Conservation (phyloP, 1,140 invertebrate species). For the Fopius arisanus region DNA sequence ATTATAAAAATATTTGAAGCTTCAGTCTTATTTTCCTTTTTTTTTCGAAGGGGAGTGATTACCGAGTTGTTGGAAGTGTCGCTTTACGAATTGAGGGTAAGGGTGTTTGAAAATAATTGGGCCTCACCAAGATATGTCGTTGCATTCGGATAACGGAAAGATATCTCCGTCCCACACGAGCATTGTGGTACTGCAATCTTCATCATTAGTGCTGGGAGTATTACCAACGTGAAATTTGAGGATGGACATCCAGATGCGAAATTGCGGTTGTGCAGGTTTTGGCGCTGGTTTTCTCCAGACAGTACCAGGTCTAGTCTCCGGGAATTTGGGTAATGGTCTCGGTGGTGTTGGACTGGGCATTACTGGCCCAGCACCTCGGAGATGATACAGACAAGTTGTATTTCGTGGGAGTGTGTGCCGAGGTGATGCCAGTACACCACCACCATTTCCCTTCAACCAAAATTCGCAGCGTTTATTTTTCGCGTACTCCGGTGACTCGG, state of each 20-base stretch:
- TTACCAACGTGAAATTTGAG: conserved; percentile 82
- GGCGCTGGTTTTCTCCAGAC: conserved; percentile 68
- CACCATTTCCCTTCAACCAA: conserved; percentile 80
- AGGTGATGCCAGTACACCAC: conserved; percentile 80
- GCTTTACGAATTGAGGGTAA: no score
- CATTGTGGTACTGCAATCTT: conserved; percentile 80
- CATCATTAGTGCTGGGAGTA: conserved; percentile 67
- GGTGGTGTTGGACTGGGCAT: conserved; percentile 68
- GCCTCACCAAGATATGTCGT: conserved; percentile 80
- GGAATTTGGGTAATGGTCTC: conserved; percentile 70
- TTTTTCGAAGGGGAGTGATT: no score
- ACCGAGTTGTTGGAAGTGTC: no score
- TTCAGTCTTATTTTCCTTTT: no score
- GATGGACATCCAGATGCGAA: conserved; percentile 86
- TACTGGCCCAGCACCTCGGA: conserved; percentile 70
- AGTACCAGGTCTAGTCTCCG: conserved; percentile 66
- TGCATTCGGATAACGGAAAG: conserved; percentile 78
- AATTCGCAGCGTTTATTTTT: conserved; percentile 87
- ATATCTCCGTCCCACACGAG: conserved; percentile 86
- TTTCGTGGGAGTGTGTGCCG: conserved; percentile 83
- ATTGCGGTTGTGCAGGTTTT: conserved; percentile 70
- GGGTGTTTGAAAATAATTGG: not conserved
- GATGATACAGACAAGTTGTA: conserved; percentile 86
- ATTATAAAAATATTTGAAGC: no score
- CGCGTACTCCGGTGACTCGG: conserved; percentile 79